Base-by-base conservation (phyloP, 2,797 vertebrate species). In the Gambusia yucatana region DNA sequence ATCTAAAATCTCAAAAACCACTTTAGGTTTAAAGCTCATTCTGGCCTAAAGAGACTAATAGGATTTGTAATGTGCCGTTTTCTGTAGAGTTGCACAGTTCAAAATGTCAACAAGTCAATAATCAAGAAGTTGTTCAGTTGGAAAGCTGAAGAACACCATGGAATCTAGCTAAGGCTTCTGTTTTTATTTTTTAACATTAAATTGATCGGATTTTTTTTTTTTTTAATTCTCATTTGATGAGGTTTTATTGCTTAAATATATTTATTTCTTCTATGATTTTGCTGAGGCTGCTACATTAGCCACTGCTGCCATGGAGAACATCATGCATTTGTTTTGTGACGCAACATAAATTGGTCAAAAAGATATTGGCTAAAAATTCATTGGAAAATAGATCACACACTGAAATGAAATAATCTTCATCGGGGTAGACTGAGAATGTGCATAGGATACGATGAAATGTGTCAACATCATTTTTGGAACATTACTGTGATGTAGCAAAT, bases 1-100 rank as follows among this genome's bases (percentile, higher is more conserved):
- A 63, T 67, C 80, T 43, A 28, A 82, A 84, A 77, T 75, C 55
- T 82, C 41, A 75, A 69, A 73, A 70, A 3, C 13, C 4, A 1
- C 46, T 73, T 59, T 78, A 75, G 33, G 48, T 81, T 86, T 14
- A 69, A 55, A 77, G 39, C 43, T 77, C 33, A 73, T 39, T 57
- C 16, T 20, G 36, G 41, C 30, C 28, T 17, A 10, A 17, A 13
- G 55, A 8, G 16, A 13, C 65, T 13, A 11, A 67, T 1, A 25
- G 17, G 20, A 2, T 41, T 69, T 43, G 39, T 7, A 36, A 63
- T 36, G 2, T 3, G 5, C 16, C 13, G 14, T 63, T 63, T 63
- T 63, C 61, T 2, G 6, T 33, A 8, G 28, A 63, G 30, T 8
- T 63, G 17, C 59, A 1, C 0, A 17, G 61, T 63, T 63, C 17